A percentile compares a stretch with the other conserved stretches of the same genome.
These are phyloP conservation scores for Notothenia rossii DNA, from an alignment of 2,113 vertebrate species.

Conservation along the genomic window DNA sequence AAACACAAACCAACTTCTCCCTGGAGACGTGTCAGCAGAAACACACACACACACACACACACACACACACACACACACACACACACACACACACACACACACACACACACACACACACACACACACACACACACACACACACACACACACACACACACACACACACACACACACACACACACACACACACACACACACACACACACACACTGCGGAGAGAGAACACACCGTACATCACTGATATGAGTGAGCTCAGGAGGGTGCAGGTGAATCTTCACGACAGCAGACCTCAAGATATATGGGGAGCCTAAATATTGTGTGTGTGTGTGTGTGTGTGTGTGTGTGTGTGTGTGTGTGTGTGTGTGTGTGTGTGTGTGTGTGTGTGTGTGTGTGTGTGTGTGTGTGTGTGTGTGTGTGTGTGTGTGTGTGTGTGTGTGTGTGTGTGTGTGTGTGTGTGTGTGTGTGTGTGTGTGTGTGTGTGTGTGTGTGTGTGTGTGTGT, in stretches of 20 bases:
- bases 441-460: too few relatives aligned
- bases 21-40: slow-evolving; percentile 33
- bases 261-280: slow-evolving; percentile 31
- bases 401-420: too few relatives aligned
- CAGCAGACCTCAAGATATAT: slow-evolving; percentile 5
- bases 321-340: neutral
- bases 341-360: neutral
- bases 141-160: neutral
- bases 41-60: neutral
- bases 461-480: too few relatives aligned
- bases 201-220: slow-evolving; percentile 6
- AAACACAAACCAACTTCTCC: slow-evolving; percentile 6
- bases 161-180: too few relatives aligned
- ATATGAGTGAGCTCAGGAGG: slow-evolving; percentile 5
- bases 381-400: too few relatives aligned
- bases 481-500: too few relatives aligned
- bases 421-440: too few relatives aligned
- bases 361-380: too few relatives aligned
- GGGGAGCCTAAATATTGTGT: neutral
- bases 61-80: too few relatives aligned
- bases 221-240: neutral
- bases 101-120: too few relatives aligned
- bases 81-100: neutral
- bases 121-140: neutral
- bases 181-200: too few relatives aligned